These are phyloP conservation scores for Xenopus laevis DNA, from an alignment of 2,113 vertebrate genomes.

Conservation along the genomic window DNA sequence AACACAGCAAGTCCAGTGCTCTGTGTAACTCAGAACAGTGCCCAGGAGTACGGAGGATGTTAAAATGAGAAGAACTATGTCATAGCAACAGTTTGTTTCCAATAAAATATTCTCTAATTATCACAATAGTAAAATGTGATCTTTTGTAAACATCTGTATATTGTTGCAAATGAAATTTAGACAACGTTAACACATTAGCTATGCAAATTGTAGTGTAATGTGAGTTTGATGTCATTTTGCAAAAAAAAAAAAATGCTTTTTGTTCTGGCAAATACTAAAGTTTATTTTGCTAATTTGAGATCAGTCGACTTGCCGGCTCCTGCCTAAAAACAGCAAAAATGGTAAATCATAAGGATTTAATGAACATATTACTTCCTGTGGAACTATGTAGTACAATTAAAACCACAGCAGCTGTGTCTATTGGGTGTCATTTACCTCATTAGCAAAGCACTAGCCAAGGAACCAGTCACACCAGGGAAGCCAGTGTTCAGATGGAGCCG, in stretches of 20 bases:
- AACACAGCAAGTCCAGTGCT: too few species aligned
- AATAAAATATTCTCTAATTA: slow-evolving; percentile 16
- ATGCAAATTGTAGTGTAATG: slow-evolving; percentile 21
- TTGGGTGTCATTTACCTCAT: slow-evolving; percentile 34
- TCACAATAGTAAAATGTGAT: slow-evolving; percentile 3
- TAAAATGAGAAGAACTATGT: too few species aligned
- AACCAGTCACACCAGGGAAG: slow-evolving; percentile 28
- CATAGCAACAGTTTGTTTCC: too few species aligned
- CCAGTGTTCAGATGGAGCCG: not conserved
- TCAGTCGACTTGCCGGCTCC: slow-evolving; percentile 3
- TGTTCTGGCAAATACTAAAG: slow-evolving; percentile 15
- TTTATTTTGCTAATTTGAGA: slow-evolving; percentile 36
- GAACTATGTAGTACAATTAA: slow-evolving; percentile 25
- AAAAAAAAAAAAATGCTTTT: slow-evolving; percentile 11
- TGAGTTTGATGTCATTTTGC: not conserved
- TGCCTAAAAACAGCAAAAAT: not conserved
- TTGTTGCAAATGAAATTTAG: slow-evolving; percentile 11
- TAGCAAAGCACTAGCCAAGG: slow-evolving; percentile 24
- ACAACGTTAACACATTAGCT: slow-evolving; percentile 10
- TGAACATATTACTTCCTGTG: slow-evolving; percentile 25
- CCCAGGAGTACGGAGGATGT: too few species aligned
- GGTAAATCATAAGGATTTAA: slow-evolving; percentile 35
- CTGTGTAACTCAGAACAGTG: too few species aligned
- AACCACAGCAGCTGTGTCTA: slow-evolving; percentile 9
- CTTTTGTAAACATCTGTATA: slow-evolving; percentile 4